Conservation (phyloP, 2,797 vertebrate species). For the Masticophis lateralis region DNA sequence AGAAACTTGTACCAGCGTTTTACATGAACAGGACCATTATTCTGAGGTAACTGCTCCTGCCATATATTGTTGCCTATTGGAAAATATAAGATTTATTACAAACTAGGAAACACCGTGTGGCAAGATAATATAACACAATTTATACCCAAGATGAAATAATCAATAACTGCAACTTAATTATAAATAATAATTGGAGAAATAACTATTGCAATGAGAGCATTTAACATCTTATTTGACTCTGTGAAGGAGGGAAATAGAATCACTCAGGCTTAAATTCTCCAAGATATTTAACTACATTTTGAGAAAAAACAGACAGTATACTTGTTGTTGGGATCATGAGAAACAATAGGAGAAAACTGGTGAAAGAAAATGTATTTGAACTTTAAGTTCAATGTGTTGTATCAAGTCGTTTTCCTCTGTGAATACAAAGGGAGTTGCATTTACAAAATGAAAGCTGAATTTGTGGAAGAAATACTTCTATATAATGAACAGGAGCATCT, state of each 20-base stretch:
- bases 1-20: conserved; percentile 92
- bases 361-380: not conserved
- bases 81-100: conserved; percentile 43
- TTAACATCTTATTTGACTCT: not conserved
- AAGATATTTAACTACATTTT: not conserved
- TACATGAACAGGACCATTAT: conserved; percentile 78
- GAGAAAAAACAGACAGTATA: not conserved
- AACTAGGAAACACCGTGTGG: not conserved
- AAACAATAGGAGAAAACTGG: not conserved
- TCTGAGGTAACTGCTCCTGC: conserved; percentile 72
- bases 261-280: not conserved
- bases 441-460: not conserved
- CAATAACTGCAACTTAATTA: not conserved
- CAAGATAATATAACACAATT: not conserved
- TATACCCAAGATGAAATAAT: not conserved
- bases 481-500: not conserved
- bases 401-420: not conserved
- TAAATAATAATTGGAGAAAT: not conserved
- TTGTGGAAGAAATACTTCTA: not conserved
- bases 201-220: not conserved
- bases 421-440: not conserved
- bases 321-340: not conserved
- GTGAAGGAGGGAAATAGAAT: not conserved
- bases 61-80: conserved; percentile 75
- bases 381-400: not conserved